Conservation (phyloP, 2,797 vertebrate genomes). For the Sardinella longiceps region DNA sequence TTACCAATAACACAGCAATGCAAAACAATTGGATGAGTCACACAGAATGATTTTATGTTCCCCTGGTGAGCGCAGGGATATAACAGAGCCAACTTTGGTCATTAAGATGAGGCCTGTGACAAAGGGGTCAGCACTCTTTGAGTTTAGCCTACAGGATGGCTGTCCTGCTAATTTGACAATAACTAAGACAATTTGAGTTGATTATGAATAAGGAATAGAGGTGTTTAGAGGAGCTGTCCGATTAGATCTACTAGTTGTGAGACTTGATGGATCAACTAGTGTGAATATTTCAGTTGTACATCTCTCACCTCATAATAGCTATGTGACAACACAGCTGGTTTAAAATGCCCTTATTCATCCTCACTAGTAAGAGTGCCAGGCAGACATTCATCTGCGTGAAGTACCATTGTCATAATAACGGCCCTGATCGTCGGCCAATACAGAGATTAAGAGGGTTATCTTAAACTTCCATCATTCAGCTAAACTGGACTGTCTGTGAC, state of each 20-base stretch:
- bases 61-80: background rate
- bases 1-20: background rate
- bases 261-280: background rate
- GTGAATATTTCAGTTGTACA: background rate
- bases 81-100: background rate
- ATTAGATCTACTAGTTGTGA: background rate
- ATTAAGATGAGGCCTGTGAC: background rate
- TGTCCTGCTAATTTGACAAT: background rate
- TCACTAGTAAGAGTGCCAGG: background rate
- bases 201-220: background rate
- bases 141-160: background rate
- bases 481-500: background rate
- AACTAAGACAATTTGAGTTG: background rate
- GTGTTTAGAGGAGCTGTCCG: background rate
- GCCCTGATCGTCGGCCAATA: background rate
- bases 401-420: background rate
- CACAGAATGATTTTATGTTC: background rate
- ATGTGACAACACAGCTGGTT: background rate
- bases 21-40: constrained; percentile 18
- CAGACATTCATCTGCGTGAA: no score
- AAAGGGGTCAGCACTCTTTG: background rate
- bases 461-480: background rate
- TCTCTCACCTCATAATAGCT: background rate
- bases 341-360: background rate
- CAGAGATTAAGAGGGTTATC: background rate